Conservation (phyloP, 2,888 invertebrate genomes). For the Celastrina argiolus region DNA sequence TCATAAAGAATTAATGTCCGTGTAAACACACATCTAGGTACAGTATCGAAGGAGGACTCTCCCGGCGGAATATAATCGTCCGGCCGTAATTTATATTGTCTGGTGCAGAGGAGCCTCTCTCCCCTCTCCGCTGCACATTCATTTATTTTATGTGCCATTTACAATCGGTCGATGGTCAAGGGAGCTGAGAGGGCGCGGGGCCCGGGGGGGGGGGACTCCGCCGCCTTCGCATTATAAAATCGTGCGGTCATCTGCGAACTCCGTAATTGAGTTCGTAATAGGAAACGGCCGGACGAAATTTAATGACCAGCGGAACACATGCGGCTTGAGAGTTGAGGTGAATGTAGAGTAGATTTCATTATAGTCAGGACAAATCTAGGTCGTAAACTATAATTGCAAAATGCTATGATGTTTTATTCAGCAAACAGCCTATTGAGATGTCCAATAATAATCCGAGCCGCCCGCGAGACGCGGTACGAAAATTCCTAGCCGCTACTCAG, state of each 20-base stretch:
- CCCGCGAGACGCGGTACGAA: too few species aligned
- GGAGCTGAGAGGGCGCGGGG: conserved; percentile 57
- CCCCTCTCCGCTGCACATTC: conserved; percentile 70
- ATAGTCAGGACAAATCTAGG: neutral
- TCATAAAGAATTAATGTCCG: conserved; percentile 9
- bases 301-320: conserved; percentile 56
- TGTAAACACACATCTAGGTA: conserved; percentile 43
- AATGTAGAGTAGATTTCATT: neutral
- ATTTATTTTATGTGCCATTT: conserved; percentile 80
- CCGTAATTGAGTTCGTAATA: conserved; percentile 75
- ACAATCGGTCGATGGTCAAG: conserved; percentile 80
- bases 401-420: too few species aligned
- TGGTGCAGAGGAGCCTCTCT: conserved; percentile 76
- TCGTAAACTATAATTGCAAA: neutral
- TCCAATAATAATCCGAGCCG: too few species aligned
- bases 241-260: conserved; percentile 77
- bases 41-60: conserved; percentile 74
- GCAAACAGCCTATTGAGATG: too few species aligned
- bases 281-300: conserved; percentile 63
- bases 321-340: conserved; percentile 40
- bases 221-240: conserved; percentile 77
- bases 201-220: conserved; percentile 50
- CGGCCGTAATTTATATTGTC: conserved; percentile 80
- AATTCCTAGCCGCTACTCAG: too few species aligned
- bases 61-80: conserved; percentile 79